Percentiles rank a stretch among this genome's conserved stretches.
These are phyloP conservation scores for Automeris io DNA, from an alignment of 2,888 invertebrate genomes.

Conservation along the genomic window DNA sequence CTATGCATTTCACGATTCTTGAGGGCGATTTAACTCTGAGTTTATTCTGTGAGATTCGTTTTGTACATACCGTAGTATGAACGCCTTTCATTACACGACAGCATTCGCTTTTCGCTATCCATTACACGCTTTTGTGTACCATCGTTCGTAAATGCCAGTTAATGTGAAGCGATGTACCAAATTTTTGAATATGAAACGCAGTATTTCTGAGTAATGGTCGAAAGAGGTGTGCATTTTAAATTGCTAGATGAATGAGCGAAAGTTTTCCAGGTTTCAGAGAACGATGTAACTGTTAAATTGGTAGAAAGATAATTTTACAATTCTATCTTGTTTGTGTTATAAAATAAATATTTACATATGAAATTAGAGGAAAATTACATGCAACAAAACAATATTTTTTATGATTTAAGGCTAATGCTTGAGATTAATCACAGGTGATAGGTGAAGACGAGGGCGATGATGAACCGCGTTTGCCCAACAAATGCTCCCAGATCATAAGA, in stretches of 20 bases:
- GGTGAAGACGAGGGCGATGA: too few relatives aligned
- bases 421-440: too few relatives aligned
- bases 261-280: slow-evolving; percentile 18
- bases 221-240: slow-evolving; percentile 28
- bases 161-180: slow-evolving; percentile 1
- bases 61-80: background rate
- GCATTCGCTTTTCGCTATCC: slow-evolving; percentile 10
- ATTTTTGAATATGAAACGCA: background rate
- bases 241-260: slow-evolving; percentile 22
- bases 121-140: slow-evolving; percentile 4
- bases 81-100: slow-evolving; percentile 6
- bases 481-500: too few relatives aligned
- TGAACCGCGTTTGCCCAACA: too few relatives aligned
- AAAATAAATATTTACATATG: too few relatives aligned
- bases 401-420: too few relatives aligned
- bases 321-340: too few relatives aligned
- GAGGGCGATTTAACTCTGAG: slow-evolving; percentile 22
- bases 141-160: background rate
- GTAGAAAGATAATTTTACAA: background rate
- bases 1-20: slow-evolving; percentile 16
- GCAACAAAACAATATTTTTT: too few relatives aligned
- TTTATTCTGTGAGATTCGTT: slow-evolving; percentile 20
- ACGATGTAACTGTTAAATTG: slow-evolving; percentile 20
- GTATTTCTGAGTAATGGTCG: slow-evolving; percentile 9
- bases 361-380: too few relatives aligned